Evolutionary conservation across 2,888 invertebrate genomes (phyloP).

Genomic region (Diplazon laetatorius): DNA sequence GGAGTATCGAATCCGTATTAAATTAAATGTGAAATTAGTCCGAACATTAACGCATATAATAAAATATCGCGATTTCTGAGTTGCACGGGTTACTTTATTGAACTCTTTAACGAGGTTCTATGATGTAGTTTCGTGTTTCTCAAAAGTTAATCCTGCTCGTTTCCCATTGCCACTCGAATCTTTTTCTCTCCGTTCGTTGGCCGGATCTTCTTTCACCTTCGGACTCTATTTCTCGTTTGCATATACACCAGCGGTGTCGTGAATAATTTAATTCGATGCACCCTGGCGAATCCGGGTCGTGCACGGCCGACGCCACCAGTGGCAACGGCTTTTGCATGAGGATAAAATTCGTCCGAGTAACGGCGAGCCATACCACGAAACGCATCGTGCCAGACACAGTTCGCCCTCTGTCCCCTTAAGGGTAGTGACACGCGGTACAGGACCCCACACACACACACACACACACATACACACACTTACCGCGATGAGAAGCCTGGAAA

Average conservation of each 20-base stretch:
- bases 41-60: no score
- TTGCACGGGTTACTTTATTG: no score
- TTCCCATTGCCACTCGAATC: slow-evolving; percentile 40
- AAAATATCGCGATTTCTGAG: no score
- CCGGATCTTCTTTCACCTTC: slow-evolving; percentile 64
- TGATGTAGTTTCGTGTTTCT: slow-evolving; percentile 7
- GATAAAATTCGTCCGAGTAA: slow-evolving; percentile 73
- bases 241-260: slow-evolving; percentile 79
- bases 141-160: slow-evolving; percentile 29
- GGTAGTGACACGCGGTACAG: slow-evolving; percentile 53
- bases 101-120: no score
- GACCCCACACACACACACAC: no score
- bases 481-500: slow-evolving; percentile 44
- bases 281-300: slow-evolving; percentile 63
- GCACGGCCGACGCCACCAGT: slow-evolving; percentile 6
- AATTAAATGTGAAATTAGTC: no score
- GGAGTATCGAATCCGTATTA: no score
- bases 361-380: slow-evolving; percentile 49
- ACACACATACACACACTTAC: no score
- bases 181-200: slow-evolving; percentile 58
- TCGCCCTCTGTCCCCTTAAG: slow-evolving; percentile 38
- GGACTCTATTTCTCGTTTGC: slow-evolving; percentile 77
- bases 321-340: slow-evolving; percentile 54
- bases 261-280: slow-evolving; percentile 79
- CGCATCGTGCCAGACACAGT: slow-evolving; percentile 48